Evolutionary conservation across 2,113 vertebrate species (phyloP), one percentile per base, ranked within the genome.

Genomic region (Nibea albiflora): DNA sequence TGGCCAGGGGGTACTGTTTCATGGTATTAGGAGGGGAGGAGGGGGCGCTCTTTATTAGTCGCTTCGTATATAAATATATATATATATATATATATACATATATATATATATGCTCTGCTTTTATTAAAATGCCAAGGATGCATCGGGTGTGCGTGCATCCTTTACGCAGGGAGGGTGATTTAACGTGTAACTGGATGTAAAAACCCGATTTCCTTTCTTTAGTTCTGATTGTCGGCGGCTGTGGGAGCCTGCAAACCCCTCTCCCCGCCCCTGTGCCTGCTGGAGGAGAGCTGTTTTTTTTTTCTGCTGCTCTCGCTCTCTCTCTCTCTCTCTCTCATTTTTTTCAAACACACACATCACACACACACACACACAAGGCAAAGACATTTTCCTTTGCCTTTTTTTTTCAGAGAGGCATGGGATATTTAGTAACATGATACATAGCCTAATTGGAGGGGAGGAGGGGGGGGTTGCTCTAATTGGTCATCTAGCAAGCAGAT

Each of bases 201-300:
- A 39, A 35, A 70, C 28, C 11, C 22, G 1, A 50, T 28, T 12
- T 46, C 52, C 53, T 74, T 60, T 83, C 66, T 61, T 76, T 24
- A 66, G 63, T 61, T 83, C 69, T 77, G 57, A 83, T 81, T 81
- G 81, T 85, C 73, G 76, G 44, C 44, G 10, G 44, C 44, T 11
- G 44, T 46, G 44, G 44, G 61, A 83, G 80, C 68, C 79, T 79
- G 81, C 85, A 83, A 80, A 81, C 49, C 83, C 28, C 64, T 35
- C 84, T 80, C 85, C 85, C 86, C 89, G 71, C 88, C 88, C 87
- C 90, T 76, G 80, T 83, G 81, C 86, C 83, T 89, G 83, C 54
- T 88, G 56, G 73, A 85, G 60, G 22, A 74, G 73, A 64, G 73
- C 73, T 78, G 75, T 66, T 78, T 71, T 61, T 71, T 61, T 81